These are phyloP conservation scores for Apeltes quadracus DNA, from an alignment of 2,113 vertebrate genomes.

Conservation along the genomic window DNA sequence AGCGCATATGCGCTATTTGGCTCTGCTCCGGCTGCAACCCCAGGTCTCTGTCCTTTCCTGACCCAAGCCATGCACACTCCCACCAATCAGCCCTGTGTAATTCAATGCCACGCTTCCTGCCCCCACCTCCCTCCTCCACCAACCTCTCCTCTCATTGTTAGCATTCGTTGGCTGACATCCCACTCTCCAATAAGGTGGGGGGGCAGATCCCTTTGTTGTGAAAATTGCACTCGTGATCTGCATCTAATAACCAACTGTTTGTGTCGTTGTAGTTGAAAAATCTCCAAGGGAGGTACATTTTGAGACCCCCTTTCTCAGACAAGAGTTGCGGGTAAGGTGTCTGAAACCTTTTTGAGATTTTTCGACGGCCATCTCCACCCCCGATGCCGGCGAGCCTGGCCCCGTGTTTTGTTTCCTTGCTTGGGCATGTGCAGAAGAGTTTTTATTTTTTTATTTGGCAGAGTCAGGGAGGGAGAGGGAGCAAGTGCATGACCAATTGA, in stretches of 20 bases:
- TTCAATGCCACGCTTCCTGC: conserved; percentile 66
- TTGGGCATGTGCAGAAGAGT: conserved; percentile 15
- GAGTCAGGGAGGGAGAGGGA: conserved; percentile 11
- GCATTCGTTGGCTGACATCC: conserved; percentile 8
- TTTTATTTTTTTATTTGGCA: conserved; percentile 37
- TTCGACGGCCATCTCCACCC: conserved; percentile 25
- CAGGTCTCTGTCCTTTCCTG: conserved; percentile 63
- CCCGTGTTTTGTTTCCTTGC: conserved; percentile 47
- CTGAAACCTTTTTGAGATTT: conserved; percentile 30
- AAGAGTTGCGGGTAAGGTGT: conserved; percentile 1
- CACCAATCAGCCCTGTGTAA: conserved; percentile 62
- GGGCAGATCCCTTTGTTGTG: conserved; percentile 15
- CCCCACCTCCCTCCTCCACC: not conserved
- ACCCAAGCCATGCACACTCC: conserved; percentile 47
- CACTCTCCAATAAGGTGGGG: conserved; percentile 5
- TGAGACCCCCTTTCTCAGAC: not conserved
- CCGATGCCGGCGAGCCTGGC: conserved; percentile 3
- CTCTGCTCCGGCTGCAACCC: conserved; percentile 48
- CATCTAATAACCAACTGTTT: conserved; percentile 2
- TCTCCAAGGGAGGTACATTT: not conserved
- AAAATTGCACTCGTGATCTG: conserved; percentile 3
- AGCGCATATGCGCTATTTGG: conserved; percentile 44
- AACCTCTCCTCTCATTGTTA: conserved; percentile 25
- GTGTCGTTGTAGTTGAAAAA: not conserved
- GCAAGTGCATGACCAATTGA: conserved; percentile 57